Percentiles rank a stretch among this genome's conserved stretches.
phyloP scores from a whole-genome alignment of 1,140 invertebrate species.

The Pseudomyrmex concolor region DNA sequence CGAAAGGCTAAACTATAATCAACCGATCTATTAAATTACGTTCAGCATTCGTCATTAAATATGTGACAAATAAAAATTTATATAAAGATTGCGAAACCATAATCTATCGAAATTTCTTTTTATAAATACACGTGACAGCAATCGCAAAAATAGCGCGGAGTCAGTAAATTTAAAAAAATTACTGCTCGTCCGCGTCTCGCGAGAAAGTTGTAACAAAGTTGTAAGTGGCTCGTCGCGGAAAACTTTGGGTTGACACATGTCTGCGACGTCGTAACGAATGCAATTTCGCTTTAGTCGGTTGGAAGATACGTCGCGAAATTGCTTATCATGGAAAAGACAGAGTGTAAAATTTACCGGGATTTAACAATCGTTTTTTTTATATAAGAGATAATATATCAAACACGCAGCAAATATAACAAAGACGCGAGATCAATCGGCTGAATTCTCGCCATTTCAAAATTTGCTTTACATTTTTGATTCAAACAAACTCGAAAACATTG shows the following conservation, averaged over 20 bases:
- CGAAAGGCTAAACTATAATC: no score
- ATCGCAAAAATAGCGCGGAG: slow-evolving; percentile 37
- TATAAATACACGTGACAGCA: slow-evolving; percentile 32
- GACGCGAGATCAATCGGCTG: no score
- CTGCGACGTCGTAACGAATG: slow-evolving; percentile 66
- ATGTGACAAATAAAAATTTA: no score
- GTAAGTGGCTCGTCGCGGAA: slow-evolving; percentile 65
- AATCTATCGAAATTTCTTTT: slow-evolving; percentile 36
- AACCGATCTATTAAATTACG: no score
- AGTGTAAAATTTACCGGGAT: background rate
- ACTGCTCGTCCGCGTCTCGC: slow-evolving; percentile 49
- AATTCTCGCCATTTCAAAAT: no score
- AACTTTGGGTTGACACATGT: slow-evolving; percentile 62
- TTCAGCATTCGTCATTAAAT: no score
- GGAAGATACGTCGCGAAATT: slow-evolving; percentile 60
- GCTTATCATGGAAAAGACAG: slow-evolving; percentile 39
- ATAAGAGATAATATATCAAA: background rate
- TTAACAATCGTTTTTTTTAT: background rate
- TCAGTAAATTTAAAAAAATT: slow-evolving; percentile 69
- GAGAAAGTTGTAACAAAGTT: slow-evolving; percentile 69
- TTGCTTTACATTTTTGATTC: no score
- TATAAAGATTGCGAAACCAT: background rate
- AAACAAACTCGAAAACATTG: no score
- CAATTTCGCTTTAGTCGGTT: slow-evolving; percentile 62
- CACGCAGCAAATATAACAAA: no score